Percentiles rank a stretch among this genome's conserved stretches.
Conservation (phyloP, 2,797 vertebrate genomes). For the Takifugu rubripes region DNA sequence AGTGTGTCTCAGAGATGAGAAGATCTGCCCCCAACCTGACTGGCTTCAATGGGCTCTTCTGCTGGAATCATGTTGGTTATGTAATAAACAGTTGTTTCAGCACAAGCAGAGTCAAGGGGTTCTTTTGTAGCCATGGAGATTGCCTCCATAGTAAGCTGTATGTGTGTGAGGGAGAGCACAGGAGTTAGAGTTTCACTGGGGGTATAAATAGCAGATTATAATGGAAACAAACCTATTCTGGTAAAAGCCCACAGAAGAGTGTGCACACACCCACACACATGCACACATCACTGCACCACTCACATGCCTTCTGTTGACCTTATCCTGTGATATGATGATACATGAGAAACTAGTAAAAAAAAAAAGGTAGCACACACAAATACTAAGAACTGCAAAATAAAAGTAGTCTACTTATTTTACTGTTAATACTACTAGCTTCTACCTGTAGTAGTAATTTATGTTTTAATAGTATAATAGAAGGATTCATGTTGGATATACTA, state of each 20-base stretch:
- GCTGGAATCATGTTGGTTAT: constrained; percentile 27
- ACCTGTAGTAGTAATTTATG: too few species aligned
- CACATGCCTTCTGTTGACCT: constrained; percentile 6
- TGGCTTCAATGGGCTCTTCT: constrained; percentile 27
- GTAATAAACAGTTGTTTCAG: constrained; percentile 31
- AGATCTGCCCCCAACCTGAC: constrained; percentile 14
- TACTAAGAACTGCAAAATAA: too few species aligned
- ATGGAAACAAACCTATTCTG: constrained; percentile 43
- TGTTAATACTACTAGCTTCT: too few species aligned
- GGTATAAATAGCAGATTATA: constrained; percentile 57
- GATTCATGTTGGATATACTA: too few species aligned
- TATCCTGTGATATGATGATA: too few species aligned
- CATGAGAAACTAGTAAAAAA: too few species aligned
- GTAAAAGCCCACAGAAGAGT: constrained; percentile 21
- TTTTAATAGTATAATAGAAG: too few species aligned
- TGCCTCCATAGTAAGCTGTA: constrained; percentile 38
- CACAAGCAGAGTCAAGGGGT: constrained; percentile 35
- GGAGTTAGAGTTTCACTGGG: constrained; percentile 44
- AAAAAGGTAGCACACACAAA: too few species aligned
- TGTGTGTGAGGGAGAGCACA: constrained; percentile 25
- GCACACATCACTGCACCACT: not conserved
- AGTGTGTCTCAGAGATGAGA: constrained; percentile 10
- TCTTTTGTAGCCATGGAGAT: constrained; percentile 63
- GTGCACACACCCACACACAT: not conserved
- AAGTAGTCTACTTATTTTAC: too few species aligned